phyloP scores from a whole-genome alignment of 2,797 vertebrate genomes.

The Xyrichtys novacula region DNA sequence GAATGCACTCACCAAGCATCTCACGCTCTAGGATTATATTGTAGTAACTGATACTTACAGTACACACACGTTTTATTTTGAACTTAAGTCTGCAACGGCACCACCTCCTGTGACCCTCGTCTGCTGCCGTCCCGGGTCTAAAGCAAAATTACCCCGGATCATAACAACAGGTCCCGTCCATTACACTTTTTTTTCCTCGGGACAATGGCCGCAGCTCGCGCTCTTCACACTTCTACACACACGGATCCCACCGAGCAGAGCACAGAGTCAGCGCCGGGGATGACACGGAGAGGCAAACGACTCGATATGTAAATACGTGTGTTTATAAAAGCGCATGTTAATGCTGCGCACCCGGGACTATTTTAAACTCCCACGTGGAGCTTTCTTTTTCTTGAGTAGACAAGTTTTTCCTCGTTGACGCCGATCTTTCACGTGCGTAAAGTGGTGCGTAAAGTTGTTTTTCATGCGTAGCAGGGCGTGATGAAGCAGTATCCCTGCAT shows the following conservation, averaged over 20 bases:
- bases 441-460: constrained; percentile 58
- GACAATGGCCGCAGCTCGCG: constrained; percentile 70
- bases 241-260: constrained; percentile 60
- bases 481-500: constrained; percentile 76
- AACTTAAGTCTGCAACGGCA: constrained; percentile 58
- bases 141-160: constrained; percentile 82
- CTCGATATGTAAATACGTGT: constrained; percentile 64
- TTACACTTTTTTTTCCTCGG: constrained; percentile 68
- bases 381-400: constrained; percentile 32
- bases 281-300: constrained; percentile 36
- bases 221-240: constrained; percentile 60
- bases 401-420: constrained; percentile 33
- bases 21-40: constrained; percentile 21
- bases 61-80: constrained; percentile 60
- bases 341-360: constrained; percentile 44
- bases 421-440: constrained; percentile 58
- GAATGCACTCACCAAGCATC: not conserved
- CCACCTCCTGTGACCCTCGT: constrained; percentile 82
- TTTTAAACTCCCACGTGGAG: constrained; percentile 57
- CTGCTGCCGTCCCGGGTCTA: constrained; percentile 76
- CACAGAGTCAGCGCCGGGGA: constrained; percentile 36
- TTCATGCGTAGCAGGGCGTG: constrained; percentile 38
- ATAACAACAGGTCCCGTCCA: constrained; percentile 84
- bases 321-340: constrained; percentile 53
- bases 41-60: constrained; percentile 69